Conservation (phyloP, 2,888 invertebrate species). For the Calameuta idolon region DNA sequence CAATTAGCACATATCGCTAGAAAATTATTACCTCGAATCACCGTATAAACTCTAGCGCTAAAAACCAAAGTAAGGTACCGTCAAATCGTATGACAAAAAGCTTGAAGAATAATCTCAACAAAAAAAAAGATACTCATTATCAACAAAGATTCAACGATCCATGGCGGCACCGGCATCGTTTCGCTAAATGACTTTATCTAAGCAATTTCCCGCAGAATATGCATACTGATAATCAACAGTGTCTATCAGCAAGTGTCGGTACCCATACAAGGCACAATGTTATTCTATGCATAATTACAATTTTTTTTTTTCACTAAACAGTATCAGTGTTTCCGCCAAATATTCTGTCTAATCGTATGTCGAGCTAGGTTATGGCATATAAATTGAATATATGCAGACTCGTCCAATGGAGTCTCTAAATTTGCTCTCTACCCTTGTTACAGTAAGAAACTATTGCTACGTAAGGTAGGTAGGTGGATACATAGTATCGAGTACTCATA, state of each 20-base stretch:
- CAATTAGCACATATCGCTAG: neutral
- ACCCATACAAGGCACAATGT: neutral
- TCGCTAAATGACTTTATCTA: conserved; percentile 39
- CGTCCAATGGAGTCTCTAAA: neutral
- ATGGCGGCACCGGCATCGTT: conserved; percentile 51
- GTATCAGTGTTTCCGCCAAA: neutral
- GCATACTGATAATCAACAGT: conserved; percentile 31
- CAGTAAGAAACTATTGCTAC: neutral
- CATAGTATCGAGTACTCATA: neutral
- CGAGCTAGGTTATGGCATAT: neutral
- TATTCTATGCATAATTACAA: neutral
- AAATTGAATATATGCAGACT: neutral
- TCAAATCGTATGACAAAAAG: neutral
- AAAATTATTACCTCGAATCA: neutral
- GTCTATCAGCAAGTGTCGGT: conserved; percentile 11
- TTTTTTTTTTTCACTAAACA: neutral
- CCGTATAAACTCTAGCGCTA: neutral
- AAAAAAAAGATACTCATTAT: conserved; percentile 24
- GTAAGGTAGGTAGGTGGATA: neutral
- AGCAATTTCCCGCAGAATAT: conserved; percentile 48
- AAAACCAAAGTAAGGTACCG: neutral
- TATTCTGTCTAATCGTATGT: neutral
- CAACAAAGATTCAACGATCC: conserved; percentile 34
- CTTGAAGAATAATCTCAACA: neutral
- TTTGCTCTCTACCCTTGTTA: neutral